A percentile compares a stretch with the other conserved stretches of the same genome.
Evolutionary conservation across 2,888 invertebrate genomes (phyloP).

Genomic region (Zeuzera pyrina): DNA sequence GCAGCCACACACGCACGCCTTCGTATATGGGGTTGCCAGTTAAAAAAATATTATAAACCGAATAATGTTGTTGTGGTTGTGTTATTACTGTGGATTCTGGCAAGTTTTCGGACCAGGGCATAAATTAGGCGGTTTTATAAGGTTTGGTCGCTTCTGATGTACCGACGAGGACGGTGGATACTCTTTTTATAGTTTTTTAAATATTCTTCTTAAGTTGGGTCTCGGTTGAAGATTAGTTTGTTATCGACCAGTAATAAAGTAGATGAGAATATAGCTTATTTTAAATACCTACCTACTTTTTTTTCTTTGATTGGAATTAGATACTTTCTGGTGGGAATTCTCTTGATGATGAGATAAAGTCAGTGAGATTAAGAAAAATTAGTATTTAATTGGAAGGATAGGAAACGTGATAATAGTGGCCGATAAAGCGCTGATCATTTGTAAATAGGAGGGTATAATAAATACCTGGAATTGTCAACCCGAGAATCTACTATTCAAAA

Average conservation of each 20-base stretch:
- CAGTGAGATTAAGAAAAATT: conserved; percentile 18
- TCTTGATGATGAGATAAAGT: conserved; percentile 25
- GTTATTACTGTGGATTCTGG: conserved; percentile 36
- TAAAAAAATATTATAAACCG: conserved; percentile 37
- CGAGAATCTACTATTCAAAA: no score
- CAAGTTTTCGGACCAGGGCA: conserved; percentile 29
- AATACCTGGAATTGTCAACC: no score
- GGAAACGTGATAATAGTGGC: background rate
- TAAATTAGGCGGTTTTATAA: conserved; percentile 61
- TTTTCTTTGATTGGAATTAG: conserved; percentile 23
- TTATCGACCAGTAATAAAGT: conserved; percentile 58
- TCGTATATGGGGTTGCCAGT: conserved; percentile 29
- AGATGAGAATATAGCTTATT: conserved; percentile 37
- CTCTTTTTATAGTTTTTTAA: conserved; percentile 62
- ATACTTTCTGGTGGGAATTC: conserved; percentile 27
- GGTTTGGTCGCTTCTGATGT: conserved; percentile 41
- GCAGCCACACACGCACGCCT: conserved; percentile 24
- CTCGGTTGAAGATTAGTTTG: conserved; percentile 56
- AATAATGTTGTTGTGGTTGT: conserved; percentile 54
- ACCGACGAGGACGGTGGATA: conserved; percentile 31
- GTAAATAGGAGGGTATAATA: no score
- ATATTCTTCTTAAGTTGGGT: conserved; percentile 38
- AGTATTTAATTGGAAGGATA: conserved; percentile 2
- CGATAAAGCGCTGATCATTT: no score
- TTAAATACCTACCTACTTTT: conserved; percentile 14